A percentile compares a stretch with the other conserved stretches of the same genome.
Evolutionary conservation across 1,140 invertebrate species (phyloP).

Genomic region (Drosophila cardini): DNA sequence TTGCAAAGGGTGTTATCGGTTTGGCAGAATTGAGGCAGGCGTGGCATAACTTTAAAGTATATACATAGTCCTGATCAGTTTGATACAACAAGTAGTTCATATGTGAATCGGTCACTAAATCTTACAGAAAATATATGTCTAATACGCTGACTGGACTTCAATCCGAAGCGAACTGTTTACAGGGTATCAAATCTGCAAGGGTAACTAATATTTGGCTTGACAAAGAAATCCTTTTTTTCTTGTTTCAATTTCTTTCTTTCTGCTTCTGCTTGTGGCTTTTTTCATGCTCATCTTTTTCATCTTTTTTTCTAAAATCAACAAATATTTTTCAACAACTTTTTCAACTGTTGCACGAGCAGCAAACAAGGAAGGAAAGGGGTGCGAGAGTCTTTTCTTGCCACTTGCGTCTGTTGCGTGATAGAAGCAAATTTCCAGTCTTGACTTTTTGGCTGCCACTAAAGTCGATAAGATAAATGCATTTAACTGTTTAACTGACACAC

Average conservation of each 20-base stretch:
- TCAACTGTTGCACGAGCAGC: slow-evolving; percentile 61
- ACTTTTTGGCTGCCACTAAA: slow-evolving; percentile 39
- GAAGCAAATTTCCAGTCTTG: slow-evolving; percentile 69
- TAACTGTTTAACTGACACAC: slow-evolving; percentile 41
- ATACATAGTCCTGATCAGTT: no score
- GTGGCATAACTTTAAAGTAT: no score
- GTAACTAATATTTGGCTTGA: no score
- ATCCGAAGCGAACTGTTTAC: no score
- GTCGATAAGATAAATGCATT: slow-evolving; percentile 68
- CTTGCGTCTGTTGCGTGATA: slow-evolving; percentile 71
- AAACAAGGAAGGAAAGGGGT: not conserved
- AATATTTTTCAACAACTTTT: slow-evolving; percentile 63
- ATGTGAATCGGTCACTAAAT: no score
- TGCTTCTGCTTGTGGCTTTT: not conserved
- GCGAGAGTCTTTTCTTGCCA: not conserved
- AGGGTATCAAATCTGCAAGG: no score
- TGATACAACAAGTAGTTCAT: no score
- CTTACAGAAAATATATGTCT: no score
- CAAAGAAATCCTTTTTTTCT: no score
- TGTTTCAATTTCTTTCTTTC: not conserved
- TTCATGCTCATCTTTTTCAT: slow-evolving; percentile 42
- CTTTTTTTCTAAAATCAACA: slow-evolving; percentile 48
- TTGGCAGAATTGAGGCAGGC: no score
- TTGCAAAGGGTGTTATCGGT: no score
- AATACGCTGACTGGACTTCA: no score